phyloP scores from a whole-genome alignment of 2,888 invertebrate species.

The Arge pagana region DNA sequence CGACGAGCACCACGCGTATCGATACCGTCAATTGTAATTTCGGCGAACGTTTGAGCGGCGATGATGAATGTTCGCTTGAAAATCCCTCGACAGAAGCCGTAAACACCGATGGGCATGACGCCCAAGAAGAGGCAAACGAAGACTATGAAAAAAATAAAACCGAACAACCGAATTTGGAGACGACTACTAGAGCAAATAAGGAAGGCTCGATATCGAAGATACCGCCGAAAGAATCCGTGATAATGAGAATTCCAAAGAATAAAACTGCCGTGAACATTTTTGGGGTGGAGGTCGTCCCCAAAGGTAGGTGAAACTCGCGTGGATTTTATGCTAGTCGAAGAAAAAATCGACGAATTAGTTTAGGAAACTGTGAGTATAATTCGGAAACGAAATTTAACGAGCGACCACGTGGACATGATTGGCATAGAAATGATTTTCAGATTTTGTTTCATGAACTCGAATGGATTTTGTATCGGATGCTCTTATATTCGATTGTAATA shows the following conservation, averaged over 20 bases:
- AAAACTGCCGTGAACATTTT: slow-evolving; percentile 40
- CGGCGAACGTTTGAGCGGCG: neutral
- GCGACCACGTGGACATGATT: neutral
- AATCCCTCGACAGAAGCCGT: too few relatives aligned
- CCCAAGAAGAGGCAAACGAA: slow-evolving; percentile 40
- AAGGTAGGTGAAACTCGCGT: slow-evolving; percentile 46
- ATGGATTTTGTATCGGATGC: slow-evolving; percentile 6
- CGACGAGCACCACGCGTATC: too few relatives aligned
- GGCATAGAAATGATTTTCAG: neutral
- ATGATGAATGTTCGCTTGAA: too few relatives aligned
- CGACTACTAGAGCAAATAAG: slow-evolving; percentile 19
- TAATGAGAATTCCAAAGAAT: slow-evolving; percentile 46
- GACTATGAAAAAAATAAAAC: too few relatives aligned
- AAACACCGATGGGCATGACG: too few relatives aligned
- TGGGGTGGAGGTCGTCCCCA: slow-evolving; percentile 37
- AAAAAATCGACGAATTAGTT: too few relatives aligned
- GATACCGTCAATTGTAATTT: neutral
- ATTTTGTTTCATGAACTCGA: neutral
- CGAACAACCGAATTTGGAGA: slow-evolving; percentile 18
- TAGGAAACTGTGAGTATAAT: too few relatives aligned
- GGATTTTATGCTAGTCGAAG: too few relatives aligned
- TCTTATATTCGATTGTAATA: slow-evolving; percentile 8
- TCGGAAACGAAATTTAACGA: neutral
- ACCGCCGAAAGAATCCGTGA: slow-evolving; percentile 36
- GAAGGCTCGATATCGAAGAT: too few relatives aligned